Evolutionary conservation across 2,888 invertebrate genomes (phyloP).

Genomic region (Erebia palarica): DNA sequence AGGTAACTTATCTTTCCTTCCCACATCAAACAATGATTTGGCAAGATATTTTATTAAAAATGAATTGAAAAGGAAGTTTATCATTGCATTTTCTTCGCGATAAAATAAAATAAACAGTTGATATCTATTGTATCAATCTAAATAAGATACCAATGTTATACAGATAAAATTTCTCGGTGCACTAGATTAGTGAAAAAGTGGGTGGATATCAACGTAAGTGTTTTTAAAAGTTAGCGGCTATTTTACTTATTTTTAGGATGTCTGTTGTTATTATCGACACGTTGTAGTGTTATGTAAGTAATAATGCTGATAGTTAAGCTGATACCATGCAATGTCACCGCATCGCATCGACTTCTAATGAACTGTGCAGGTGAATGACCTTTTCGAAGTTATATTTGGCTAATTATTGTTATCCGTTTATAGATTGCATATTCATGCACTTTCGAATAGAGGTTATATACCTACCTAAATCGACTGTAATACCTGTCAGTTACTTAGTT

Average conservation of each 20-base stretch:
- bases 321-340: conserved; percentile 51
- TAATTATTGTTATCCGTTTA: background rate
- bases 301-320: conserved; percentile 61
- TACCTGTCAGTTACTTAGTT: too few relatives aligned
- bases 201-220: conserved; percentile 44
- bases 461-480: too few relatives aligned
- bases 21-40: conserved; percentile 58
- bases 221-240: conserved; percentile 52
- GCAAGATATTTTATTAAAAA: conserved; percentile 47
- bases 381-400: conserved; percentile 15
- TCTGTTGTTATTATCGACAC: conserved; percentile 60
- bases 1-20: too few relatives aligned
- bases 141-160: conserved; percentile 15
- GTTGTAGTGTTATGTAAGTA: conserved; percentile 62
- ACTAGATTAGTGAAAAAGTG: conserved; percentile 17
- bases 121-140: background rate
- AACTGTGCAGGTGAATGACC: conserved; percentile 61
- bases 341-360: conserved; percentile 50
- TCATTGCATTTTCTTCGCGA: conserved; percentile 27
- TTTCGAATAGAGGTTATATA: conserved; percentile 8
- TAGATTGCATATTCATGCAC: conserved; percentile 7
- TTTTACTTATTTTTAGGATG: conserved; percentile 44
- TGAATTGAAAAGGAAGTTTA: conserved; percentile 37
- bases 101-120: conserved; percentile 17
- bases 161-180: conserved; percentile 5